phyloP scores from a whole-genome alignment of 2,888 invertebrate species.

The Morpho helenor region DNA sequence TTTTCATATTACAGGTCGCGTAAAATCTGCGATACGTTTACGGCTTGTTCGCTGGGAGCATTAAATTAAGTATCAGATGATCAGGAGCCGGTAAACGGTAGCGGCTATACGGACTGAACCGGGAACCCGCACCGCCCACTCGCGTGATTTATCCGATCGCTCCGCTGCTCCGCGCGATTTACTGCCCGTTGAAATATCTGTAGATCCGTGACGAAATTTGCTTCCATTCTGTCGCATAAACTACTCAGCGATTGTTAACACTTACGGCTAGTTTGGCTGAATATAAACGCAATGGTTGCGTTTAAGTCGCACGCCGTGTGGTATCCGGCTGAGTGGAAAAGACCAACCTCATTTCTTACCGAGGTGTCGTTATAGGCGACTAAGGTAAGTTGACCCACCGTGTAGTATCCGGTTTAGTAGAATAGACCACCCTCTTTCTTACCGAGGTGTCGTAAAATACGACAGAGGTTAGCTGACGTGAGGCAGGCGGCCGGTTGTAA shows the following conservation, averaged over 20 bases:
- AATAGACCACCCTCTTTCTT: too few species aligned
- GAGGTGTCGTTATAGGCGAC: too few species aligned
- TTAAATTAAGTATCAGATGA: constrained; percentile 76
- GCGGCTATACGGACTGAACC: constrained; percentile 60
- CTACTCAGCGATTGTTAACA: constrained; percentile 39
- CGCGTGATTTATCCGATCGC: constrained; percentile 67
- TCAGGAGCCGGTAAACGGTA: constrained; percentile 75
- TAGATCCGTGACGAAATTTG: constrained; percentile 55
- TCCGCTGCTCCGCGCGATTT: constrained; percentile 44
- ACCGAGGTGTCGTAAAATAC: too few species aligned
- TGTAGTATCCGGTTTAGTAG: too few species aligned
- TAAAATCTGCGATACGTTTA: constrained; percentile 27
- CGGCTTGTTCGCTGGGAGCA: constrained; percentile 42
- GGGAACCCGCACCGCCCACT: constrained; percentile 61
- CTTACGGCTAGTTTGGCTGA: constrained; percentile 41
- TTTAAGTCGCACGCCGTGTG: constrained; percentile 1
- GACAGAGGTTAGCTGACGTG: too few species aligned
- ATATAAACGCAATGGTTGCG: constrained; percentile 9
- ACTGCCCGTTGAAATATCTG: constrained; percentile 65
- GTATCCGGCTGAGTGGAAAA: too few species aligned
- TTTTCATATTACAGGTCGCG: constrained; percentile 25
- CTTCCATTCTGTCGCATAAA: constrained; percentile 35
- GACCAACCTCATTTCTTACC: too few species aligned
- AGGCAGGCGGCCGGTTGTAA: too few species aligned
- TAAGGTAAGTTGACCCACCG: too few species aligned